Evolutionary conservation across 2,113 vertebrate species (phyloP), one percentile per base, ranked within the genome.

Genomic region (Xiphophorus couchianus): DNA sequence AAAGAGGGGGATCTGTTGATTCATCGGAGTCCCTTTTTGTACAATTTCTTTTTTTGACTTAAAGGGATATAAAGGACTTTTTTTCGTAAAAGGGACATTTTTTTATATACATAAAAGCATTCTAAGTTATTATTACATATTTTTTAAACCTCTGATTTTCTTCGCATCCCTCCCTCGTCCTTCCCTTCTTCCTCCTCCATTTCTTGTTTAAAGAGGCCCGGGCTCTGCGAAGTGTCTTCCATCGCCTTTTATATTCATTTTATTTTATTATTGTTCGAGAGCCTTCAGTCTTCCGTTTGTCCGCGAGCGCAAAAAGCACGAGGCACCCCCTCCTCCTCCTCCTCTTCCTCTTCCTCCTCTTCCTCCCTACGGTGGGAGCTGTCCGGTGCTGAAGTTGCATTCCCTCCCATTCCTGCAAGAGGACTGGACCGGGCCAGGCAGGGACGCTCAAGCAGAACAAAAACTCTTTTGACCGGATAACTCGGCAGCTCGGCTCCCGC

Each of bases 331-430:
- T 14, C 58, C 68, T 12, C 31, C 17, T 12, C 31, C 66, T 12
- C 44, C 85, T 85, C 61, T 44, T 42, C 37, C 85, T 85, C 64
- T 42, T 42, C 37, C 58, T 22, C 13, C 58, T 42, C 58, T 64
- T 19, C 31, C 27, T 11, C 31, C 66, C 13, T 19, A 31, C 28
- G 69, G 81, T 79, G 86, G 93, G 92, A 96, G 94, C 94, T 95
- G 91, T 95, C 95, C 95, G 93, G 95, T 95, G 94, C 95, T 95
- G 94, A 95, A 95, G 91, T 94, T 94, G 91, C 89, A 91, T 89
- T 91, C 89, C 88, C 77, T 78, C 29, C 74, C 66, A 66, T 66
- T 67, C 61, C n/a, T 75, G 87, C 87, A 66, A 72, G 76, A 77
- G 87, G 87, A 82, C 87, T 82, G 75, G 73, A 72, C 81, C 74